Evolutionary conservation across 2,797 vertebrate species (phyloP).

Genomic region (Chaunax sp.): DNA sequence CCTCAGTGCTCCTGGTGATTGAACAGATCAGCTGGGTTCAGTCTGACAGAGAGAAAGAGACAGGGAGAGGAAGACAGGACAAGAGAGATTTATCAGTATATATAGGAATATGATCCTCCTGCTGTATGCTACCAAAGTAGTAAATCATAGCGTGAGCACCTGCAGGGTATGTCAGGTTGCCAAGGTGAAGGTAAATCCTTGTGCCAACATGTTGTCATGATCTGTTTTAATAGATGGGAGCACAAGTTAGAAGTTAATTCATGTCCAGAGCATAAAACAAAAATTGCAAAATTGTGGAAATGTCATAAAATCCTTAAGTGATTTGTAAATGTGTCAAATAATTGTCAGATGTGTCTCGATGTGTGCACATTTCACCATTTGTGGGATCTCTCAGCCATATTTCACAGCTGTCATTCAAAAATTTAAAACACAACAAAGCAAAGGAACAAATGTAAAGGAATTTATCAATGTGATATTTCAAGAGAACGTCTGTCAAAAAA

Average conservation of each 20-base stretch:
- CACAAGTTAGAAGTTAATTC: conserved; percentile 14
- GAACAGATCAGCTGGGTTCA: conserved; percentile 69
- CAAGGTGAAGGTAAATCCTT: not conserved
- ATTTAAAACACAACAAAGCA: too few relatives aligned
- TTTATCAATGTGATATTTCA: too few relatives aligned
- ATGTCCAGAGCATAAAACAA: not conserved
- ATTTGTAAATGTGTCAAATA: not conserved
- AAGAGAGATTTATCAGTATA: conserved; percentile 51
- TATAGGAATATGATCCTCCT: conserved; percentile 47
- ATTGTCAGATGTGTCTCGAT: too few relatives aligned
- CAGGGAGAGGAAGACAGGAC: conserved; percentile 27
- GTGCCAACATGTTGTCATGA: conserved; percentile 12
- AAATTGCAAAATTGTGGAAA: not conserved
- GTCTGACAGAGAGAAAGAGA: conserved; percentile 48
- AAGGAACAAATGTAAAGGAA: too few relatives aligned
- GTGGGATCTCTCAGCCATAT: too few relatives aligned
- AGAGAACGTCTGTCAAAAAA: too few relatives aligned
- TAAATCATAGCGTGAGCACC: conserved; percentile 53
- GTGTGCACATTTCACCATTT: too few relatives aligned
- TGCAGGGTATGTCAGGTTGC: conserved; percentile 41
- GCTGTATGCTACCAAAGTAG: conserved; percentile 43
- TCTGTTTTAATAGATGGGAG: conserved; percentile 15
- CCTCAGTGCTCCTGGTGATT: conserved; percentile 66
- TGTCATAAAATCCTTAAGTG: too few relatives aligned
- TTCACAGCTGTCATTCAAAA: too few relatives aligned